Base-by-base conservation (phyloP, 2,888 invertebrate species). In the Tetanocera ferruginea region DNA sequence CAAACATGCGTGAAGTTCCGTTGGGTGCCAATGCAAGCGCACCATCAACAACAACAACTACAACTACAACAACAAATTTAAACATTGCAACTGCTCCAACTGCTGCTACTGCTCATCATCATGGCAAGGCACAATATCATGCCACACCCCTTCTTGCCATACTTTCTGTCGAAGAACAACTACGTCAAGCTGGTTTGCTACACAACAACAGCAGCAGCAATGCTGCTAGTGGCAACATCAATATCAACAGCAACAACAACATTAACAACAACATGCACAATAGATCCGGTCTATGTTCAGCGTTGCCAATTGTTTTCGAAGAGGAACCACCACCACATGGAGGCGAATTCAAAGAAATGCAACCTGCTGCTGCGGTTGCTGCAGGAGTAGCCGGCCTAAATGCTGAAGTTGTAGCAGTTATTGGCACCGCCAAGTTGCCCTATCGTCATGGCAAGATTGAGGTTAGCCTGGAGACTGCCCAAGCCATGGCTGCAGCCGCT, bases 391-490 rank as follows among this genome's bases (percentile, higher is more conserved):
- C 28, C 17, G 25, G 28, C 0, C 64, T 31, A 6, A 76, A 69
- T 8, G 80, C 76, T 3, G 28, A 23, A 17, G 70, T 75, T 28
- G 67, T 6, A 55, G 78, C 43, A 60, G 28, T 28, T 25, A 19
- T 28, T 8, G 62, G 49, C n/a, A 83, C 84, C 5, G 85, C 87
- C 5, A 85, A 85, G 80, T 83, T 85, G 72, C 85, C 84, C 9
- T 86, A 86, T 83, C 82, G 87, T 55, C 87, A 87, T 80, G 85
- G 86, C 77, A 86, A 87, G 82, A 87, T 87, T 80, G 86, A 87
- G 83, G 85, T 87, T 76, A 85, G 85, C 80, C 81, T 86, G 79
- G 87, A 87, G 81, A 87, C 87, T 70, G 87, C 87, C 3, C 86
- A 87, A 75, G 87, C 87, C 5, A 86, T 87, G 85, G 87, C 87